A percentile compares a stretch with the other conserved stretches of the same genome.
Evolutionary conservation across 2,888 invertebrate genomes (phyloP).

Genomic region (Eristalis intricaria): DNA sequence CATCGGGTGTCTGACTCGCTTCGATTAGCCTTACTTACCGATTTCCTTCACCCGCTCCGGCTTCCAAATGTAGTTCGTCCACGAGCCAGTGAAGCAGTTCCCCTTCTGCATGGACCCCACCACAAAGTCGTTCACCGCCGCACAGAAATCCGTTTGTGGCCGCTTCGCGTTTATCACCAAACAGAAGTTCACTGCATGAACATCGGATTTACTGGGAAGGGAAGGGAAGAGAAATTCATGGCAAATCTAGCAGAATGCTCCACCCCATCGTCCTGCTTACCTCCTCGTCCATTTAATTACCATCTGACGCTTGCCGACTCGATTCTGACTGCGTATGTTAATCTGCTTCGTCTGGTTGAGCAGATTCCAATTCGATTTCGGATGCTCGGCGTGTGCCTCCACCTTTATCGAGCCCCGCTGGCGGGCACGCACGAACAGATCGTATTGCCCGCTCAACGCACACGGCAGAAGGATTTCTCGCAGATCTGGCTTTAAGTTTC

Average conservation of each 20-base stretch:
- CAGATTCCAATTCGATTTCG: slow-evolving; percentile 79
- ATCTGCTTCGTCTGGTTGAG: slow-evolving; percentile 79
- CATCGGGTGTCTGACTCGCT: neutral
- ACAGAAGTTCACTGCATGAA: slow-evolving; percentile 81
- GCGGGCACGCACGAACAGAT: slow-evolving; percentile 78
- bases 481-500: slow-evolving; percentile 75
- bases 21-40: slow-evolving; percentile 73
- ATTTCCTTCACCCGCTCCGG: slow-evolving; percentile 77
- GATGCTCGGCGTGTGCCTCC: slow-evolving; percentile 78
- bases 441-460: slow-evolving; percentile 79
- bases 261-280: slow-evolving; percentile 65
- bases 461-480: slow-evolving; percentile 78
- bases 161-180: slow-evolving; percentile 76
- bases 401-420: slow-evolving; percentile 78
- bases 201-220: slow-evolving; percentile 79
- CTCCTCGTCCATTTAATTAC: slow-evolving; percentile 81
- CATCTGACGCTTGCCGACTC: slow-evolving; percentile 80
- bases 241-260: slow-evolving; percentile 26
- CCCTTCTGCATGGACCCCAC: slow-evolving; percentile 60
- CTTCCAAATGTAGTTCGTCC: slow-evolving; percentile 77
- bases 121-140: slow-evolving; percentile 75
- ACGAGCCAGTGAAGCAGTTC: slow-evolving; percentile 72
- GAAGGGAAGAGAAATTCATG: neutral
- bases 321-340: slow-evolving; percentile 79
- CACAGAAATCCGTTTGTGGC: slow-evolving; percentile 76